These are phyloP conservation scores for Frankliniella fusca DNA, from an alignment of 2,888 invertebrate species.

Conservation along the genomic window DNA sequence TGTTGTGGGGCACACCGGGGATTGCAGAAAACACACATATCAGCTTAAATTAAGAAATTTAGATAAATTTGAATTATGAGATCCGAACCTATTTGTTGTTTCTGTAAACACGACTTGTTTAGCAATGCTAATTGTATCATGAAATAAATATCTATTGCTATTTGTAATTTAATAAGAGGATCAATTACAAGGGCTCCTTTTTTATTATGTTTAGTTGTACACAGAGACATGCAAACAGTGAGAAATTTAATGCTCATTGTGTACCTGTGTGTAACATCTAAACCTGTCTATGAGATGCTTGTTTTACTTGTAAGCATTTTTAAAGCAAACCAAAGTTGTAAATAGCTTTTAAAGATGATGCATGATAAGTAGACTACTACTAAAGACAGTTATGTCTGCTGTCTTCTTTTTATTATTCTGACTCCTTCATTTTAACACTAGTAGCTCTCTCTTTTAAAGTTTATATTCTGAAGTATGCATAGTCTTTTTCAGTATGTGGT, in stretches of 20 bases:
- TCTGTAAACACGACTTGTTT: conserved; percentile 23
- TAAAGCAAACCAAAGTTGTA: conserved; percentile 16
- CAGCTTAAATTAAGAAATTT: conserved; percentile 25
- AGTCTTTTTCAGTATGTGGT: neutral
- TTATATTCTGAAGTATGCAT: conserved; percentile 5
- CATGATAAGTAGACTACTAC: conserved; percentile 5
- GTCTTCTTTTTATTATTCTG: neutral
- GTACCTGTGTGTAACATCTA: conserved; percentile 20
- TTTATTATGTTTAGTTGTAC: conserved; percentile 16
- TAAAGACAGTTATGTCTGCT: neutral
- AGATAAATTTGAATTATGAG: conserved; percentile 21
- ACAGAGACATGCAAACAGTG: conserved; percentile 24
- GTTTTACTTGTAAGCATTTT: conserved; percentile 1
- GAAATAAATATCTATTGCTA: conserved; percentile 21
- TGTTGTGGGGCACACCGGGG: conserved; percentile 21
- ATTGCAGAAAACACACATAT: conserved; percentile 26
- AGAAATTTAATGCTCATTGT: conserved; percentile 14
- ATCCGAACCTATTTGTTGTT: conserved; percentile 25
- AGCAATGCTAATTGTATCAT: conserved; percentile 25
- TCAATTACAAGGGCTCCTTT: conserved; percentile 24
- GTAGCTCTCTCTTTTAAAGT: conserved; percentile 17
- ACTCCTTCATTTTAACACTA: conserved; percentile 1
- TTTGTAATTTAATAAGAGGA: conserved; percentile 13
- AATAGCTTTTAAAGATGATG: conserved; percentile 7
- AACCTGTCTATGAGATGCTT: conserved; percentile 13